Percentiles rank a stretch among this genome's conserved stretches.
These are phyloP conservation scores for Zoroaster sp. DNA, from an alignment of 53 echinoderm and acorn worm genomes.

Conservation along the genomic window DNA sequence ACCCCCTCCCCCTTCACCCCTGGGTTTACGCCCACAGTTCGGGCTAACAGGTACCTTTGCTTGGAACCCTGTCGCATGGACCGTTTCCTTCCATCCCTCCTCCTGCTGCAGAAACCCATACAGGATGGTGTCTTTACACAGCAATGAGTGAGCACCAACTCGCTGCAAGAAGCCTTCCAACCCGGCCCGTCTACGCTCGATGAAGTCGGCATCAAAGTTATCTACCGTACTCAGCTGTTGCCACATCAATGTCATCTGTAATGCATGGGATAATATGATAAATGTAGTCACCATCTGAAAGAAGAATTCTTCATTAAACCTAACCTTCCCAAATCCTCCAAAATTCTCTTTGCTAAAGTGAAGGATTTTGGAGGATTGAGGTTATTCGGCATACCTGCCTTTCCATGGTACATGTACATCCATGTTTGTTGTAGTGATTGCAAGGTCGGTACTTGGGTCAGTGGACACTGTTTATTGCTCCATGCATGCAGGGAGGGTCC, in stretches of 20 bases:
- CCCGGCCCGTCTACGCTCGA: slow-evolving; percentile 85
- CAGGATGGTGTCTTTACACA: slow-evolving; percentile 81
- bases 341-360: no score
- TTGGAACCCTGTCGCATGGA: slow-evolving; percentile 89
- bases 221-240: slow-evolving; percentile 96
- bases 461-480: no score
- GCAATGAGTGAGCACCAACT: slow-evolving; percentile 76
- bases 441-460: no score
- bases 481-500: no score
- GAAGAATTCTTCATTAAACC: no score
- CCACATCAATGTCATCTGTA: slow-evolving; percentile 94
- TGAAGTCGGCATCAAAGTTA: slow-evolving; percentile 97
- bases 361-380: no score
- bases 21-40: neutral
- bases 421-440: no score
- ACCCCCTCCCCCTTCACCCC: neutral
- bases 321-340: no score
- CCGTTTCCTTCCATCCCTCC: slow-evolving; percentile 87
- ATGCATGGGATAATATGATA: neutral
- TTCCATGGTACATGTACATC: no score
- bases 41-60: slow-evolving; percentile 66
- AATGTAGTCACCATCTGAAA: no score
- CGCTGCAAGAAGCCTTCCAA: slow-evolving; percentile 91
- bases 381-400: no score
- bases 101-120: slow-evolving; percentile 90